Conservation (phyloP, 2,888 invertebrate species). For the Stenoptilia bipunctidactyla region DNA sequence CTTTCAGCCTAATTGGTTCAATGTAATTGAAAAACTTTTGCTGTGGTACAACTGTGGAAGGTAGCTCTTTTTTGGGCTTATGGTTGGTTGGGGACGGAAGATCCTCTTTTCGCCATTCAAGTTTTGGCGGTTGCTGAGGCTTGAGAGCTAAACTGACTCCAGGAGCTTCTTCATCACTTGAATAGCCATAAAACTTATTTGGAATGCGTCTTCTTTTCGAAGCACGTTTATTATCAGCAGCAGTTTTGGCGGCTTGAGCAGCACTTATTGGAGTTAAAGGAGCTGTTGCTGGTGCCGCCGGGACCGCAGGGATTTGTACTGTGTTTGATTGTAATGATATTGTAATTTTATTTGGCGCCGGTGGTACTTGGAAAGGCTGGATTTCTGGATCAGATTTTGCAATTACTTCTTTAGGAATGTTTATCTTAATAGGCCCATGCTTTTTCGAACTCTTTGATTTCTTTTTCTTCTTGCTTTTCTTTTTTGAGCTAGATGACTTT, state of each 20-base stretch:
- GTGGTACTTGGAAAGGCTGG: slow-evolving; percentile 17
- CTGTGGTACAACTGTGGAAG: slow-evolving; percentile 46
- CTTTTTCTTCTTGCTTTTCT: slow-evolving; percentile 78
- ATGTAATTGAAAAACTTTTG: slow-evolving; percentile 48
- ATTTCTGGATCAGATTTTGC: slow-evolving; percentile 35
- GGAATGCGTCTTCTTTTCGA: slow-evolving; percentile 86
- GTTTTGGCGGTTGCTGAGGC: slow-evolving; percentile 73
- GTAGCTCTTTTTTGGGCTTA: slow-evolving; percentile 59
- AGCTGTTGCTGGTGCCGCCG: slow-evolving; percentile 22
- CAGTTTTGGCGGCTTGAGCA: slow-evolving; percentile 22
- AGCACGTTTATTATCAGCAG: slow-evolving; percentile 75
- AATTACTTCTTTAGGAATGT: slow-evolving; percentile 70
- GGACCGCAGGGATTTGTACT: slow-evolving; percentile 54
- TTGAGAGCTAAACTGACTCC: slow-evolving; percentile 42
- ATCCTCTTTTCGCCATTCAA: slow-evolving; percentile 83
- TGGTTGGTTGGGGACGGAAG: slow-evolving; percentile 70
- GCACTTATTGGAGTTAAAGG: background rate
- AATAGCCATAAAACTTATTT: slow-evolving; percentile 89
- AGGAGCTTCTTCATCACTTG: slow-evolving; percentile 83
- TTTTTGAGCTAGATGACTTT: slow-evolving; percentile 66
- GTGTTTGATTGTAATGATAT: slow-evolving; percentile 64
- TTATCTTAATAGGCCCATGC: slow-evolving; percentile 69
- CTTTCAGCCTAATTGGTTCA: slow-evolving; percentile 59
- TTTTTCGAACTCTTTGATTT: slow-evolving; percentile 57
- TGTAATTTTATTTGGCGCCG: slow-evolving; percentile 52